These are phyloP conservation scores for Cephonodes hylas DNA, from an alignment of 2,888 invertebrate species.

Conservation along the genomic window DNA sequence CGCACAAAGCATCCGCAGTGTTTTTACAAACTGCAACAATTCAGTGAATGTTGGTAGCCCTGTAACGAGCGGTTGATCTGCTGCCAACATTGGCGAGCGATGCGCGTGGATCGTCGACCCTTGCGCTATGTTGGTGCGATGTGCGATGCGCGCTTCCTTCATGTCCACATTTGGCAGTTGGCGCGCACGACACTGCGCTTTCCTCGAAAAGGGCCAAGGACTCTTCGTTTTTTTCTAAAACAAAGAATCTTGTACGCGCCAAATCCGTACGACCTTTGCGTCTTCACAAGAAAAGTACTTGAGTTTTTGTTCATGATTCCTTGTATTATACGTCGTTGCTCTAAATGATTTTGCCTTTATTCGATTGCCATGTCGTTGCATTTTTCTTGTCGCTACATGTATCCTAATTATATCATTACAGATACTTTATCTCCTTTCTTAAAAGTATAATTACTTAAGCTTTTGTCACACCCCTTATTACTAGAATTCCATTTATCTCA, in stretches of 20 bases:
- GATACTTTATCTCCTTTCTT: too few species aligned
- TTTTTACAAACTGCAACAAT: background rate
- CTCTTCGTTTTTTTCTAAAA: conserved; percentile 8
- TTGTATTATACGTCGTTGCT: background rate
- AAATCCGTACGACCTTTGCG: background rate
- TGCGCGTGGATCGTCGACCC: conserved; percentile 28
- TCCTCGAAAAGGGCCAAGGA: conserved; percentile 29
- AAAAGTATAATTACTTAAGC: too few species aligned
- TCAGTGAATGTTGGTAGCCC: conserved; percentile 11
- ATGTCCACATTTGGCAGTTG: conserved; percentile 37
- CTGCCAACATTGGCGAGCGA: conserved; percentile 29
- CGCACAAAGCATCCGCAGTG: background rate
- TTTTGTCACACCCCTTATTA: too few species aligned
- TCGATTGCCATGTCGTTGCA: background rate
- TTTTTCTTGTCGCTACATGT: background rate
- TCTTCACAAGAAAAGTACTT: background rate
- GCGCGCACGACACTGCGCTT: conserved; percentile 27
- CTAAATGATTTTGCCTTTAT: background rate
- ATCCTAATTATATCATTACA: too few species aligned
- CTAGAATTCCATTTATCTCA: too few species aligned
- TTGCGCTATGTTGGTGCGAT: conserved; percentile 17
- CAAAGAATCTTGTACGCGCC: conserved; percentile 7
- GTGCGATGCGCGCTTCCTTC: conserved; percentile 23
- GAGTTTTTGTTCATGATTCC: background rate
- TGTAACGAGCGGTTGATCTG: conserved; percentile 17